Evolutionary conservation across 37 sponge, comb jelly and placozoan species (phyloP).

Genomic region (Dysidea cf. avara): DNA sequence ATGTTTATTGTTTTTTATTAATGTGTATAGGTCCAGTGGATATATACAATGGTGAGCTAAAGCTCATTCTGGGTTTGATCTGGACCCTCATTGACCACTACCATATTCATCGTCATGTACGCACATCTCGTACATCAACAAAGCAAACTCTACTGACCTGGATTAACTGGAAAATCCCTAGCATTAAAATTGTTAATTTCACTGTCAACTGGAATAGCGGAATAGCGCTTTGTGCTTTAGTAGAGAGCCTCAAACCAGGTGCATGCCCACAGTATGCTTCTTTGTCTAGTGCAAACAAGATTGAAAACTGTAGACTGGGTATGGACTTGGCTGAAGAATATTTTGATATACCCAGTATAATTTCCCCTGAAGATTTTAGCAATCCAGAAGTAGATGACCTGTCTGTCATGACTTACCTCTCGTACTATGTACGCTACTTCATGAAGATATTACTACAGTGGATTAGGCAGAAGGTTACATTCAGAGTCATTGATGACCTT

Average conservation of each 20-base stretch:
- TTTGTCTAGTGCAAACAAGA: slow-evolving; percentile 43
- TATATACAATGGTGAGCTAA: slow-evolving; percentile 84
- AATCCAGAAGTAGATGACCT: slow-evolving; percentile 79
- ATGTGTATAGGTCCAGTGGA: slow-evolving; percentile 73
- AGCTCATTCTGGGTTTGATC: slow-evolving; percentile 89
- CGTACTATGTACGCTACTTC: slow-evolving; percentile 73
- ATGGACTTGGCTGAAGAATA: slow-evolving; percentile 81
- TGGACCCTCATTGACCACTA: slow-evolving; percentile 92
- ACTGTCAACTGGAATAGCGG: slow-evolving; percentile 92
- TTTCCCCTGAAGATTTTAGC: slow-evolving; percentile 70
- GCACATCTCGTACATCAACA: slow-evolving; percentile 50
- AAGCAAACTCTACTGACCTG: slow-evolving; percentile 89
- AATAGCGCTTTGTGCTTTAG: slow-evolving; percentile 76
- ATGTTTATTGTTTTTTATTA: not conserved
- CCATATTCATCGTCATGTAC: slow-evolving; percentile 69
- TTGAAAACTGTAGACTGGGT: slow-evolving; percentile 75
- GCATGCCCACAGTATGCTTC: slow-evolving; percentile 71
- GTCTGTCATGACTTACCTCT: slow-evolving; percentile 91
- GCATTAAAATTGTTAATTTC: slow-evolving; percentile 73
- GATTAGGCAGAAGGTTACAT: slow-evolving; percentile 64
- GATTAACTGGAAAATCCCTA: slow-evolving; percentile 74
- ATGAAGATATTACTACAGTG: slow-evolving; percentile 68
- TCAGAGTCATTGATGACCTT: slow-evolving; percentile 68
- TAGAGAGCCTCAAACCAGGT: slow-evolving; percentile 78
- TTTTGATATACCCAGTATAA: slow-evolving; percentile 68